Percentiles rank a stretch among this genome's conserved stretches.
Conservation (phyloP, 2,797 vertebrate species). For the Notamacropus eugenii region DNA sequence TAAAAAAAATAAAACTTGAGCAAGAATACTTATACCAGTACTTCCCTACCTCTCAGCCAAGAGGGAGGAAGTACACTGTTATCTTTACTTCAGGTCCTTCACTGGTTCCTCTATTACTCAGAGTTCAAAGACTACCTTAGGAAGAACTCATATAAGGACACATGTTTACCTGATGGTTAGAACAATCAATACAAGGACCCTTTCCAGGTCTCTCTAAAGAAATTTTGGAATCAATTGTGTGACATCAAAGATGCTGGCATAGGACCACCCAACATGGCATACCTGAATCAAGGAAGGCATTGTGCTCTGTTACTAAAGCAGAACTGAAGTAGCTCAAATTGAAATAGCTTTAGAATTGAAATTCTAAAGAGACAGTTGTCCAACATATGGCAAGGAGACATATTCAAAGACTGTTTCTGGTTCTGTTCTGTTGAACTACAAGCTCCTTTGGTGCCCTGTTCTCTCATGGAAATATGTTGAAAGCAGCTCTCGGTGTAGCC, state of each 20-base stretch:
- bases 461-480: too few relatives aligned
- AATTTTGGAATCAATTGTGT: neutral
- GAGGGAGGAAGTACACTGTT: neutral
- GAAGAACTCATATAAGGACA: neutral
- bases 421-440: neutral
- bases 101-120: neutral
- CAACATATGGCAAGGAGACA: neutral
- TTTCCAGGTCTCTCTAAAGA: neutral
- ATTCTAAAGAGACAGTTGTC: neutral
- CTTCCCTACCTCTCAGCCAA: neutral
- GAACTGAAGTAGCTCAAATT: neutral
- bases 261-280: neutral
- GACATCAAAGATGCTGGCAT: neutral
- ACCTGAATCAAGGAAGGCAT: neutral
- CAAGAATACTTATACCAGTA: neutral
- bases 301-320: neutral
- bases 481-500: too few relatives aligned
- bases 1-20: neutral
- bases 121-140: neutral
- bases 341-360: too few relatives aligned
- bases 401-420: neutral
- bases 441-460: too few relatives aligned
- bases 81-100: neutral
- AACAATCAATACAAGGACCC: neutral
- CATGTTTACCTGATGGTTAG: neutral